A percentile compares a stretch with the other conserved stretches of the same genome.
These are phyloP conservation scores for Linnaemya tessellans DNA, from an alignment of 2,888 invertebrate species.

Conservation along the genomic window DNA sequence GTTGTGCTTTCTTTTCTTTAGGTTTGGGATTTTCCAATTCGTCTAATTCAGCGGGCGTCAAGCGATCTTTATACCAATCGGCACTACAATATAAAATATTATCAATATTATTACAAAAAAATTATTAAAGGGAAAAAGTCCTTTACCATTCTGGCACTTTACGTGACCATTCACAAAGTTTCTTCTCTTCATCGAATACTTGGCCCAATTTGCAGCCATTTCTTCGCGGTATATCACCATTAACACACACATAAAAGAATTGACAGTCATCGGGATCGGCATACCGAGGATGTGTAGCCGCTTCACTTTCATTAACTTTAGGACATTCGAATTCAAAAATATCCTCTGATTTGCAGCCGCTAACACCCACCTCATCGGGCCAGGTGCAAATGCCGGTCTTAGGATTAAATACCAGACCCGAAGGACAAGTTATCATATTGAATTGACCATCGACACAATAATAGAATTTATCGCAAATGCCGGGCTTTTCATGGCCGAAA, in stretches of 20 bases:
- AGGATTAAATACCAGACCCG: conserved; percentile 93
- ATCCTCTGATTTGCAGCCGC: conserved; percentile 92
- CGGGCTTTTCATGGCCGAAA: conserved; percentile 91
- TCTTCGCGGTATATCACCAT: conserved; percentile 92
- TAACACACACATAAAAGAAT: conserved; percentile 96
- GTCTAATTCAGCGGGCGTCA: conserved; percentile 91
- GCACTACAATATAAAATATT: conserved; percentile 86
- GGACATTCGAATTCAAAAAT: conserved; percentile 94
- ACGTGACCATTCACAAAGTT: conserved; percentile 93
- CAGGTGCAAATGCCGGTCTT: conserved; percentile 95
- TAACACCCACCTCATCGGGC: conserved; percentile 95
- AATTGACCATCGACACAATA: conserved; percentile 94
- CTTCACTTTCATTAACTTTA: conserved; percentile 88
- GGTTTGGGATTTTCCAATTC: conserved; percentile 91
- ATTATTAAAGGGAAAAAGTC: too few species aligned
- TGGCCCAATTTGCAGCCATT: conserved; percentile 95
- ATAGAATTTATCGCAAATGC: conserved; percentile 93
- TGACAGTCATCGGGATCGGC: conserved; percentile 95
- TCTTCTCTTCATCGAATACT: conserved; percentile 92
- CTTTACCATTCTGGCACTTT: conserved; percentile 95
- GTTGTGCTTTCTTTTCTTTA: conserved; percentile 84
- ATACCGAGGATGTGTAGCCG: conserved; percentile 92
- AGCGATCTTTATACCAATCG: conserved; percentile 94
- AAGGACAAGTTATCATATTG: conserved; percentile 95
- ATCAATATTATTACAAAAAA: too few species aligned